Evolutionary conservation across 2,113 vertebrate genomes (phyloP).

Genomic region (Datnioides undecimradiatus): DNA sequence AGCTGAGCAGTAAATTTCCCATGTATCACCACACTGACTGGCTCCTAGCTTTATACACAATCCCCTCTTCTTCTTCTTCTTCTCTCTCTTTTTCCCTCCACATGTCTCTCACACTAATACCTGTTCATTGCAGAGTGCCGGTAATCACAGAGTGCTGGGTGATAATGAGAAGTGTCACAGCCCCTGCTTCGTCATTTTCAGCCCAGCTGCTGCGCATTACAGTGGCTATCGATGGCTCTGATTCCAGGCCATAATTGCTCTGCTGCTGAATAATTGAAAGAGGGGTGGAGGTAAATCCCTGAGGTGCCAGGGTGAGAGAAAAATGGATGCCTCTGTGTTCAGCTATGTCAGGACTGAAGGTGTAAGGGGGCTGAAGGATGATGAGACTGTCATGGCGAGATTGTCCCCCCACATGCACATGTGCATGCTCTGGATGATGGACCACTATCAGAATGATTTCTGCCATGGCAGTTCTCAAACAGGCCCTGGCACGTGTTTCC

Average conservation of each 20-base stretch:
- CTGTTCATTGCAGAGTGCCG: conserved; percentile 28
- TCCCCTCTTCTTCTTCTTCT: not conserved
- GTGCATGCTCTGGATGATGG: conserved; percentile 45
- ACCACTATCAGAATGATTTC: conserved; percentile 57
- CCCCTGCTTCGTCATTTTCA: conserved; percentile 37
- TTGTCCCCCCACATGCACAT: conserved; percentile 2
- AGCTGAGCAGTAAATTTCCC: not conserved
- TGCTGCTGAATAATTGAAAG: conserved; percentile 75
- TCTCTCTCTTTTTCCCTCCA: not conserved
- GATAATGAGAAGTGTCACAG: conserved; percentile 69
- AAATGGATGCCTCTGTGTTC: conserved; percentile 60
- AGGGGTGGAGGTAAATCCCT: conserved; percentile 57
- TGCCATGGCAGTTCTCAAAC: conserved; percentile 30
- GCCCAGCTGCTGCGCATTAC: conserved; percentile 62
- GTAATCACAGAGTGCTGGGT: conserved; percentile 49
- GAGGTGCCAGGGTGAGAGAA: conserved; percentile 53
- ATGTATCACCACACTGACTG: conserved; percentile 4
- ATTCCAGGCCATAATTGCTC: conserved; percentile 69
- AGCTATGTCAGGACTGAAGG: conserved; percentile 44
- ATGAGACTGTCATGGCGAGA: conserved; percentile 46
- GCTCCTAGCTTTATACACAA: not conserved
- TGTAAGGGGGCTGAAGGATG: conserved; percentile 44
- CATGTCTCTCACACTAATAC: conserved; percentile 23
- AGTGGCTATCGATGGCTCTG: conserved; percentile 38
- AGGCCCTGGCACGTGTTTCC: conserved; percentile 37